Evolutionary conservation across 2,113 vertebrate species (phyloP).

Genomic region (Lycocorax pyrrhopterus): DNA sequence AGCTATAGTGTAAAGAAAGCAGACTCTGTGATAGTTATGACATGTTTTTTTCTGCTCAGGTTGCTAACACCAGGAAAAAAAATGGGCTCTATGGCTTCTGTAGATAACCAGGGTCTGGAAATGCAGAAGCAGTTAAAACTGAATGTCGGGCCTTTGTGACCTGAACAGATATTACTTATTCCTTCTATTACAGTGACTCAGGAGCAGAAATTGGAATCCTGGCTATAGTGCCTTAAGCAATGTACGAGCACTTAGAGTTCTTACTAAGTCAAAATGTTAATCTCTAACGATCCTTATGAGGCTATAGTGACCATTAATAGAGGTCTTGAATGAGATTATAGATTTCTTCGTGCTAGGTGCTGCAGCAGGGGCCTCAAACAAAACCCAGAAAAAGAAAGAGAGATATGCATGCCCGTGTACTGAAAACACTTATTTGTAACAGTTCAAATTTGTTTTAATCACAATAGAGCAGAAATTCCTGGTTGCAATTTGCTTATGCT

Average conservation of each 20-base stretch:
- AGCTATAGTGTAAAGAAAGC: not conserved
- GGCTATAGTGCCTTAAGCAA: not conserved
- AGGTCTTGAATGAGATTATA: not conserved
- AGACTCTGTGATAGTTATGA: not conserved
- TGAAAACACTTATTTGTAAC: not conserved
- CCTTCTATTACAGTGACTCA: not conserved
- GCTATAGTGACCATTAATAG: not conserved
- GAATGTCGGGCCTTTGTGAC: not conserved
- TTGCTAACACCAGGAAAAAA: not conserved
- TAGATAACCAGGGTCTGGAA: not conserved
- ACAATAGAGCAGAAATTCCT: not conserved
- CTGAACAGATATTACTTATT: not conserved
- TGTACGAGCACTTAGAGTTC: not conserved
- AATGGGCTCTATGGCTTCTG: not conserved
- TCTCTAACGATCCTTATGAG: not conserved
- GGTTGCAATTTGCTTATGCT: not conserved
- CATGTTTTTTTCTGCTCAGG: not conserved
- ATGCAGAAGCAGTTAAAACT: not conserved
- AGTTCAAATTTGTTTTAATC: not conserved
- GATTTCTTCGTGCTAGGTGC: not conserved
- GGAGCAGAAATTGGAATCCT: not conserved
- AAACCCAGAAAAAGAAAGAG: not conserved
- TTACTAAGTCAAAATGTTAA: not conserved
- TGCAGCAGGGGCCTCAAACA: not conserved
- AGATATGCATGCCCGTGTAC: rapidly evolving